Evolutionary conservation across 1,140 invertebrate species (phyloP), one percentile per base, ranked within the genome.

Genomic region (Nomia melanderi): DNA sequence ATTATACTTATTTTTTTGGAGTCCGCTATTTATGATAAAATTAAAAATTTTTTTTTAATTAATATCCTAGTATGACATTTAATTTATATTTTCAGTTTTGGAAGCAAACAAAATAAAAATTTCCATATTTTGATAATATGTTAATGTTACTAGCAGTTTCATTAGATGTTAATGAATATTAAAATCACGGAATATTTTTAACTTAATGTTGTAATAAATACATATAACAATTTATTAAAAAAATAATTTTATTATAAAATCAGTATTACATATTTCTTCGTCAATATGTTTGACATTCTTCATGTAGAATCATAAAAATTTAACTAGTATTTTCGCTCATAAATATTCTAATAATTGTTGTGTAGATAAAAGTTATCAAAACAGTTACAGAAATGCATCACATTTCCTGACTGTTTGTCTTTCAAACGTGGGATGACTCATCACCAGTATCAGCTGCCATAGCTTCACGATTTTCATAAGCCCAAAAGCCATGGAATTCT

Each of bases 401-500:
- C 59, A 78, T 54, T 78, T 69, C 57, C 39, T 44, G 39, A 36
- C 57, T 53, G n/a, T 54, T 73, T 25, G 7, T 72, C 53, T 62
- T 64, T 91, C 78, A 93, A 53, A 92, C 92, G 50, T 91, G 90
- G 25, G 91, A 92, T 65, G 91, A 90, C 72, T 93, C 91, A 80
- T 93, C 92, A 33, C 83, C 93, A 14, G 89, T 91, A 53, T 95
- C 95, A 12, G 94, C 93, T 0, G 94, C 94, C 78, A 96, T 92
- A 0, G 95, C 95, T 93, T 98, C 98, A 77, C 98, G 93, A 92
- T 98, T 98, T 93, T 99, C 98, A 90, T 99, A 98, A 0, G 96
- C 96, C 97, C 97, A 98, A 93, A 99, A 99, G 56, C 98, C 97
- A 92, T 99, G 97, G 77, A 99, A 95, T 93, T 99, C 98, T 86